Percentiles rank a stretch among this genome's conserved stretches.
phyloP scores from a whole-genome alignment of 2,797 vertebrate genomes.

The Arrhamphus sclerolepis region DNA sequence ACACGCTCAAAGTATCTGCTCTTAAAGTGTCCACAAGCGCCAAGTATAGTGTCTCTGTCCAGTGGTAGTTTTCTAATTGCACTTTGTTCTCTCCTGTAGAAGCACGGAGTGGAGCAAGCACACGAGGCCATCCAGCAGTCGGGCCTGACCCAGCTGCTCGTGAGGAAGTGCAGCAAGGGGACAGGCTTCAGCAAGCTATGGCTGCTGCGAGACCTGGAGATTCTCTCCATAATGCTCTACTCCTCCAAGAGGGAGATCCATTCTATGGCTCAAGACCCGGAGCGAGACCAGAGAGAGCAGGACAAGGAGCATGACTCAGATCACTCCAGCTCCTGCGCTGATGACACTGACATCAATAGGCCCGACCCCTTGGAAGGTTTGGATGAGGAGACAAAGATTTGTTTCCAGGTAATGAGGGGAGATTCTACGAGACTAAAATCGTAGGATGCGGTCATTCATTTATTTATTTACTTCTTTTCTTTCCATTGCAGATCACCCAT shows the following conservation, averaged over 20 bases:
- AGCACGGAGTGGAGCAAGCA: slow-evolving; percentile 87
- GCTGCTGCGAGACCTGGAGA: slow-evolving; percentile 95
- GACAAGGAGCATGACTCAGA: slow-evolving; percentile 87
- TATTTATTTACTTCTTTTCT: neutral
- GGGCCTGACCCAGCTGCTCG: slow-evolving; percentile 91
- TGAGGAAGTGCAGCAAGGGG: slow-evolving; percentile 97
- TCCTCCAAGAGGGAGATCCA: slow-evolving; percentile 94
- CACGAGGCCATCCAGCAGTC: slow-evolving; percentile 89
- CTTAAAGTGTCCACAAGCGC: neutral
- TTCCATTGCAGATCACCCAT: slow-evolving; percentile 87
- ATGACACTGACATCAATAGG: slow-evolving; percentile 84
- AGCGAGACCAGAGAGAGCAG: slow-evolving; percentile 83
- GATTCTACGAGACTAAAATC: neutral
- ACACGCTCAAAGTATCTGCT: slow-evolving; percentile 87
- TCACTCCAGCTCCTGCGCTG: slow-evolving; percentile 79
- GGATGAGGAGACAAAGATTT: slow-evolving; percentile 96
- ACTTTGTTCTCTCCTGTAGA: slow-evolving; percentile 71
- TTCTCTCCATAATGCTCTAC: slow-evolving; percentile 97
- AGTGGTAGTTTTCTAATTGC: neutral
- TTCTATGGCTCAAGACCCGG: slow-evolving; percentile 85
- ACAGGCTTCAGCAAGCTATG: slow-evolving; percentile 98
- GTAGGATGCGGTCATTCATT: neutral
- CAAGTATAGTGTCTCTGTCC: neutral
- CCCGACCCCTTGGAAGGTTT: slow-evolving; percentile 92
- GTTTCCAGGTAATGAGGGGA: slow-evolving; percentile 87